These are phyloP conservation scores for Anthophora plumipes DNA, from an alignment of 2,888 invertebrate species.

Conservation along the genomic window DNA sequence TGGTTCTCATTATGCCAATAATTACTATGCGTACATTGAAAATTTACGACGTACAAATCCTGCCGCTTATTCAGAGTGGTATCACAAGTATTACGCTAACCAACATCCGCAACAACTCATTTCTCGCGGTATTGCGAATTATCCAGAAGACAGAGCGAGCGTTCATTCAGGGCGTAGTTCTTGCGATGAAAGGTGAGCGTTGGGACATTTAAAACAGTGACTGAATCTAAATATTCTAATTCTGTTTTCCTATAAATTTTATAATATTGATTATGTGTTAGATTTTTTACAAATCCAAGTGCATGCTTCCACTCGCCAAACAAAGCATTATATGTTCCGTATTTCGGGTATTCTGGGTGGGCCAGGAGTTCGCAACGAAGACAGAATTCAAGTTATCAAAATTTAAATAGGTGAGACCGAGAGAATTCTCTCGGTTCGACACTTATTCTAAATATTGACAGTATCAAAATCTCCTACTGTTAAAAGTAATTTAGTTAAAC, in stretches of 20 bases:
- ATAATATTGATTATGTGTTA: constrained; percentile 75
- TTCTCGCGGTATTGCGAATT: constrained; percentile 76
- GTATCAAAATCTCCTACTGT: constrained; percentile 14
- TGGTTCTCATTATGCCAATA: constrained; percentile 78
- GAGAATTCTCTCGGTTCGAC: constrained; percentile 68
- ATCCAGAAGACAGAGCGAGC: constrained; percentile 90
- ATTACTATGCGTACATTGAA: constrained; percentile 90
- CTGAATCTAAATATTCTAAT: neutral
- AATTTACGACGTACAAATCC: constrained; percentile 92
- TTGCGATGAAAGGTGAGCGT: constrained; percentile 88
- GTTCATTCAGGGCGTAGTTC: constrained; percentile 94
- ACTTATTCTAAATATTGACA: constrained; percentile 43
- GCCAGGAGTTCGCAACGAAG: constrained; percentile 75
- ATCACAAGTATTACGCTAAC: constrained; percentile 89
- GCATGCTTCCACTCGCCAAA: constrained; percentile 80
- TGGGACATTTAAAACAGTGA: neutral
- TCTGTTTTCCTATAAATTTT: constrained; percentile 45
- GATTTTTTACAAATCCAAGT: constrained; percentile 79
- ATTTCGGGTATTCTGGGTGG: constrained; percentile 79
- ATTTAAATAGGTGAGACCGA: constrained; percentile 81
- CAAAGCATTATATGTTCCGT: constrained; percentile 80
- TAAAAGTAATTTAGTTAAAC: constrained; percentile 40
- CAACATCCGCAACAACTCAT: constrained; percentile 77
- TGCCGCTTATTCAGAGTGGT: constrained; percentile 91
- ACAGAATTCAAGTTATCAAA: constrained; percentile 75